Evolutionary conservation across 2,113 vertebrate genomes (phyloP), one percentile per base, ranked within the genome.

Genomic region (Damaliscus lunatus): DNA sequence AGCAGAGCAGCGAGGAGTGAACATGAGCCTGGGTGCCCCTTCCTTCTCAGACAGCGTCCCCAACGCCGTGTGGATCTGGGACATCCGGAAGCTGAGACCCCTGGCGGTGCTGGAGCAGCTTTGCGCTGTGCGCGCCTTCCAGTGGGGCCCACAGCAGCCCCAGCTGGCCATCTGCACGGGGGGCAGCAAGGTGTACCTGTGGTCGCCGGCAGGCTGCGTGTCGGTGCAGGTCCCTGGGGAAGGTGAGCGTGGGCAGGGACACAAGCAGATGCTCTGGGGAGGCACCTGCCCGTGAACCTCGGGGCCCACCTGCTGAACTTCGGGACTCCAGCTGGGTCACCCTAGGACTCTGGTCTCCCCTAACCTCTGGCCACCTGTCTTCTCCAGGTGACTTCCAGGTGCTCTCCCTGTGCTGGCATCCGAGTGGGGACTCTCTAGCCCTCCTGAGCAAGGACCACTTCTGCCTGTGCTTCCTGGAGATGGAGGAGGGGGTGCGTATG

Each of bases 401-500:
- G 2, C 98, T 99, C 2, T 99, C 99, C 1, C 67, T 99, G 11
- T 99, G 97, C 95, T 99, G 99, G 99, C 99, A 99, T 80, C 85
- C 97, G 74, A 99, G 95, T 0, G 99, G 99, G 43, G 99, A 99
- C 67, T 99, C 99, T 6, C 71, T 99, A 96, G 98, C 98, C 7
- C 99, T 99, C 21, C 95, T 99, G 59, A 99, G 99, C 36, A 99
- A 99, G 97, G 99, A 99, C 12, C 99, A 99, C 97, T 99, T 99
- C 81, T 99, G 99, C 88, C 98, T 99, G 88, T 99, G 99, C 93
- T 99, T 99, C 98, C 99, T 99, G 97, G 99, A 99, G 74, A 98
- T 96, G 0, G 98, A 98, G 92, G 98, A 96, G 29, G 97, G 98
- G 1, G 5, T 12, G 0, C 1, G 52, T 52, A 5, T 40, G 1